phyloP scores from a whole-genome alignment of 1,140 invertebrate genomes.

The silkworm (Bombyx mori) region DNA sequence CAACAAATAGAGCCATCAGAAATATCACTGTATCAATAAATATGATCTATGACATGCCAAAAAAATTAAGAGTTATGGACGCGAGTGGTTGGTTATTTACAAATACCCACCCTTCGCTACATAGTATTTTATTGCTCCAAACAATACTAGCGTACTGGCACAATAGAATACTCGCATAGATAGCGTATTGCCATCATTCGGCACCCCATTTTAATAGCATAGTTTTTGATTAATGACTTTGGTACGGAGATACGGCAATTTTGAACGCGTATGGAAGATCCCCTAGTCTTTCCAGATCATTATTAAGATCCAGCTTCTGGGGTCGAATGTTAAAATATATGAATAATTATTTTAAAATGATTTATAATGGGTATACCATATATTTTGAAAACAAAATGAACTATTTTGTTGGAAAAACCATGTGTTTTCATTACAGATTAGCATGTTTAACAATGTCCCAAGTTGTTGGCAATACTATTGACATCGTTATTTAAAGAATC shows the following conservation, averaged over 20 bases:
- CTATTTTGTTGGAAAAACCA: too few relatives aligned
- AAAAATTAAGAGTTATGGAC: neutral
- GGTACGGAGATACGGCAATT: constrained; percentile 24
- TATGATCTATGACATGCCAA: constrained; percentile 1
- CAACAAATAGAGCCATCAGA: neutral
- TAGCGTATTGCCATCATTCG: constrained; percentile 29
- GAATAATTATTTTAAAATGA: constrained; percentile 1
- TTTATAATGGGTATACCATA: neutral
- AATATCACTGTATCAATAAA: neutral
- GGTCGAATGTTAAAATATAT: constrained; percentile 1
- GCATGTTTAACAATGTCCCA: too few relatives aligned
- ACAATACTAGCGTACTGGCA: constrained; percentile 10
- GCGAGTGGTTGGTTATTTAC: neutral
- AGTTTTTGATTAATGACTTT: constrained; percentile 59
- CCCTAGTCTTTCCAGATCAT: too few relatives aligned
- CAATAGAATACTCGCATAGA: constrained; percentile 6
- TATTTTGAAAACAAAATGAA: neutral
- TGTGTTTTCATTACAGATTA: too few relatives aligned
- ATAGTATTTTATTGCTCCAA: constrained; percentile 2
- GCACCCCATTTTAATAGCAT: constrained; percentile 57
- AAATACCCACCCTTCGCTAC: constrained; percentile 2
- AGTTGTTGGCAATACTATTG: too few relatives aligned
- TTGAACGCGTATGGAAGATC: neutral
- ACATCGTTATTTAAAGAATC: too few relatives aligned
- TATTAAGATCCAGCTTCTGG: neutral